These are phyloP conservation scores for Phrynocephalus vlangalii DNA, from an alignment of 2,797 vertebrate species.

Conservation along the genomic window DNA sequence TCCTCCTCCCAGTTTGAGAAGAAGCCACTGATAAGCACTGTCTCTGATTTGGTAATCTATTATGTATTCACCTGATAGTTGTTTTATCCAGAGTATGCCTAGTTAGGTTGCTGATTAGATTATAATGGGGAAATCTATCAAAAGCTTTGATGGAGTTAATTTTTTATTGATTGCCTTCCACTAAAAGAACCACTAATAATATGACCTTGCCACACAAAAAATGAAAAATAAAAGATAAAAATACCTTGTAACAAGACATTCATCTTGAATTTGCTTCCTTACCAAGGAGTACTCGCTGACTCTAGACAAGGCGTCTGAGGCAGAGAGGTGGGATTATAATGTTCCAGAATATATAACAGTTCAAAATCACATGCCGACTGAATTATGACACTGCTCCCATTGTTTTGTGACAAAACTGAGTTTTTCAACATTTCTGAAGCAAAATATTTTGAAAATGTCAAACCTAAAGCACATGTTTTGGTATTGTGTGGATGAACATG, in stretches of 20 bases:
- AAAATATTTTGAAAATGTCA: constrained; percentile 47
- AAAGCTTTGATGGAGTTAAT: too few relatives aligned
- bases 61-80: too few relatives aligned
- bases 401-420: constrained; percentile 38
- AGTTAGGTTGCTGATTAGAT: too few relatives aligned
- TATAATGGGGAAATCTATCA: too few relatives aligned
- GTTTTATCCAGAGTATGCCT: too few relatives aligned
- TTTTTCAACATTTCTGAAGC: constrained; percentile 19
- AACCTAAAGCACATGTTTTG: constrained; percentile 38
- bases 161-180: too few relatives aligned
- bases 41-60: too few relatives aligned
- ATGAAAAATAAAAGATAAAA: too few relatives aligned
- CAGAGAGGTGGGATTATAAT: neutral
- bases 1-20: too few relatives aligned
- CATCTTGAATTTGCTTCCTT: neutral
- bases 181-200: too few relatives aligned
- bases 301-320: neutral
- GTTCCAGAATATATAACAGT: constrained; percentile 23
- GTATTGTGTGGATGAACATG: constrained; percentile 13
- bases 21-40: too few relatives aligned
- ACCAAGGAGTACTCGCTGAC: neutral
- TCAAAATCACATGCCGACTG: constrained; percentile 21
- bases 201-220: too few relatives aligned
- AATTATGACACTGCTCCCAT: constrained; percentile 35
- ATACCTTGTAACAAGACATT: neutral